Base-by-base conservation (phyloP, 2,888 invertebrate species). In the Trichacis sp. region DNA sequence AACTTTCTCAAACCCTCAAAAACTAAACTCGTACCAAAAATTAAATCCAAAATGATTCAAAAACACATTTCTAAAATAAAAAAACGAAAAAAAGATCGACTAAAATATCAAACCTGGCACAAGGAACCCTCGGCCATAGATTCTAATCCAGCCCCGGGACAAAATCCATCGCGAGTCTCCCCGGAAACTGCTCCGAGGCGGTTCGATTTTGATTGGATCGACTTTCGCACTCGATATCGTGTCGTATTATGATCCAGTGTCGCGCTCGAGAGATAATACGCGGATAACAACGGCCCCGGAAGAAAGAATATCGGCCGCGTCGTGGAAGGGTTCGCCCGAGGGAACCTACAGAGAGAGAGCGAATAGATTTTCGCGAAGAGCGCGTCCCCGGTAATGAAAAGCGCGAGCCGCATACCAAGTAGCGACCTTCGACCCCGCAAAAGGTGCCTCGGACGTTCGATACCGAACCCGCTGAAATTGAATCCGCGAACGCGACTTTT, bases 401-500 rank as follows among this genome's bases (percentile, higher is more conserved):
- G 87, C 86, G 85, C 85, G 87, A 85, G 85, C 85, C 86, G 88
- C 87, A 88, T 87, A 87, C 87, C 85, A 87, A 88, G 84, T 86
- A 87, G 87, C 76, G 77, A 78, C 79, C 75, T 77, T 77, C 77
- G 77, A 76, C 73, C 75, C 76, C 69, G 75, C 77, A 73, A 68
- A 76, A 72, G 6, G 15, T 12, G 40, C 5, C 40, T 40, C 15
- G 40, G 40, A 40, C 40, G 40, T 40, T 40, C 14, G 40, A 40
- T 40, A 40, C 3, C 40, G 8, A 12, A 9, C 4, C n/a, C 15
- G 9, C 15, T 5, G 15, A 40, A 15, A 40, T 12, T 40, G 15
- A 40, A 40, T 40, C 15, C 14, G 24, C 24, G 24, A 24, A 24
- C 24, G 24, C 8, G 24, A 24, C n/a, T n/a, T n/a, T n/a, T n/a